phyloP scores from a whole-genome alignment of 2,113 vertebrate genomes.

The Platycercus adscitus region DNA sequence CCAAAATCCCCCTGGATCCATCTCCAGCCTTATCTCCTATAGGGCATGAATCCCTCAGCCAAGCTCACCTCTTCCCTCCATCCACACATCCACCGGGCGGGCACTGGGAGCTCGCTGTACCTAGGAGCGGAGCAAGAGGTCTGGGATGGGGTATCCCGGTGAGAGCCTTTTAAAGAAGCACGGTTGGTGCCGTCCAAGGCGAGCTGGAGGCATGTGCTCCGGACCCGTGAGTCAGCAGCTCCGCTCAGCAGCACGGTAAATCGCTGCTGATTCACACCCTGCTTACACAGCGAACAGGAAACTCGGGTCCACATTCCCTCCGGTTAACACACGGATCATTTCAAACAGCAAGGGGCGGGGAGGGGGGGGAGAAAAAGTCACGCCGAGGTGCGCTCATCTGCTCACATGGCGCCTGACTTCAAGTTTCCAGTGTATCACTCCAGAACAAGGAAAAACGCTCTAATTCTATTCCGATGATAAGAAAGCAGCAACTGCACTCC shows the following conservation, averaged over 20 bases:
- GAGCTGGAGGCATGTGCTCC: slow-evolving; percentile 23
- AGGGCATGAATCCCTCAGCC: not conserved
- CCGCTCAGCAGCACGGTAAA: slow-evolving; percentile 38
- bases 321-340: not conserved
- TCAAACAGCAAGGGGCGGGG: accelerated
- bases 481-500: not conserved
- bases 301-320: slow-evolving; percentile 62
- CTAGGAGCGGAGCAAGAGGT: not conserved
- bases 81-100: not conserved
- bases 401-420: slow-evolving; percentile 56
- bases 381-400: slow-evolving; percentile 33
- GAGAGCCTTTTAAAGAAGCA: slow-evolving; percentile 36
- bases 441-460: not conserved
- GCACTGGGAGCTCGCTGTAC: not conserved
- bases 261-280: slow-evolving; percentile 60
- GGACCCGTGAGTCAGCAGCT: slow-evolving; percentile 66
- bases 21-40: accelerated
- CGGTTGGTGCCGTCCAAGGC: not conserved
- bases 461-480: not conserved
- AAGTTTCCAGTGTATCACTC: slow-evolving; percentile 38
- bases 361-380: not conserved
- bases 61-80: slow-evolving; percentile 53
- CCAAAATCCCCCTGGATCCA: not conserved
- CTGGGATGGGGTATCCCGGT: not conserved
- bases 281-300: slow-evolving; percentile 68